Percentiles rank a stretch among this genome's conserved stretches.
These are phyloP conservation scores for Celastrina argiolus DNA, from an alignment of 2,888 invertebrate species.

Conservation along the genomic window DNA sequence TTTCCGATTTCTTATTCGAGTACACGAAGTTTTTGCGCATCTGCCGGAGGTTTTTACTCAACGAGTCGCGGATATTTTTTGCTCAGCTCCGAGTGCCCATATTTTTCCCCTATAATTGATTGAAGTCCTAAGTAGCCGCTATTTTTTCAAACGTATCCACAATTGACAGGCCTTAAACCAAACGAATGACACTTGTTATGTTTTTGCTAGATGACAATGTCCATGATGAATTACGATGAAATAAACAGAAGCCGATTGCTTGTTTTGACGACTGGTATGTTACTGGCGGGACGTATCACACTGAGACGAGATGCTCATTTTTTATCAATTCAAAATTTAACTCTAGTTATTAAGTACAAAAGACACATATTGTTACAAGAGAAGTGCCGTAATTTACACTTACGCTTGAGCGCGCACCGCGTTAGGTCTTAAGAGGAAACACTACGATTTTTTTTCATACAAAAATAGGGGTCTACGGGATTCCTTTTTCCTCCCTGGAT, in stretches of 20 bases:
- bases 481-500: too few relatives aligned
- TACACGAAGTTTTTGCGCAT: constrained; percentile 63
- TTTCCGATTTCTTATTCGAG: constrained; percentile 47
- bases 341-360: too few relatives aligned
- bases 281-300: background rate
- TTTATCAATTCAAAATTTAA: too few relatives aligned
- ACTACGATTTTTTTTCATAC: too few relatives aligned
- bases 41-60: constrained; percentile 61
- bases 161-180: constrained; percentile 34
- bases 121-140: constrained; percentile 59
- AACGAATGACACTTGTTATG: constrained; percentile 26
- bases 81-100: constrained; percentile 62
- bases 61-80: constrained; percentile 54
- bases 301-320: too few relatives aligned
- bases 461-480: too few relatives aligned
- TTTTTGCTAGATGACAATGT: constrained; percentile 10
- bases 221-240: constrained; percentile 3
- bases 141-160: constrained; percentile 42
- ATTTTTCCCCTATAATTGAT: constrained; percentile 71
- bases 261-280: background rate
- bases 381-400: too few relatives aligned
- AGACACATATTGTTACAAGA: too few relatives aligned
- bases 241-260: background rate
- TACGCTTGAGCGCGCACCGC: too few relatives aligned
- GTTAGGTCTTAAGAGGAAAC: too few relatives aligned